phyloP scores from a whole-genome alignment of 2,888 invertebrate species.

The Polyommatus iphigenia region DNA sequence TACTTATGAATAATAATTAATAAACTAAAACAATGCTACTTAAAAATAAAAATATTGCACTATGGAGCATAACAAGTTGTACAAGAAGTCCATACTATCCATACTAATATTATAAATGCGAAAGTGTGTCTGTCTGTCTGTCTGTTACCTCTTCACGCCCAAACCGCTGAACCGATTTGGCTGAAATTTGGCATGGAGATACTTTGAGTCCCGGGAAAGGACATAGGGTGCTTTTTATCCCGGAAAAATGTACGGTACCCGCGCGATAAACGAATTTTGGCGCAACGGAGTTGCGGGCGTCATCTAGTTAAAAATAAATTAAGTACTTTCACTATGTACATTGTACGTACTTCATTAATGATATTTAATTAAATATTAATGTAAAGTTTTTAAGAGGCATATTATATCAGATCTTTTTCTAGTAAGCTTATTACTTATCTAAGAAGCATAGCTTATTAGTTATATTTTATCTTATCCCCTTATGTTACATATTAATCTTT shows the following conservation, averaged over 20 bases:
- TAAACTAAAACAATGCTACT: neutral
- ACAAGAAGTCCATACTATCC: too few relatives aligned
- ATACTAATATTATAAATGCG: too few relatives aligned
- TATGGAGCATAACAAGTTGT: neutral
- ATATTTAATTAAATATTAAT: neutral
- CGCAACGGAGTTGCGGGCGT: too few relatives aligned
- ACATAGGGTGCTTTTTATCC: too few relatives aligned
- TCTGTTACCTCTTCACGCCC: too few relatives aligned
- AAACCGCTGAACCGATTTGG: too few relatives aligned
- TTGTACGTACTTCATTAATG: neutral
- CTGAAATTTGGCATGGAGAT: too few relatives aligned
- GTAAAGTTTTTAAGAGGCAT: neutral
- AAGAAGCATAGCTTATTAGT: neutral
- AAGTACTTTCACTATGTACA: neutral
- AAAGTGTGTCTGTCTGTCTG: too few relatives aligned
- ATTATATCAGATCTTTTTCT: neutral
- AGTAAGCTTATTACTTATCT: neutral
- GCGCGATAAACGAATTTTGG: too few relatives aligned
- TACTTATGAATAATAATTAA: neutral
- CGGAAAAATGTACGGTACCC: too few relatives aligned
- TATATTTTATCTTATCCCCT: neutral
- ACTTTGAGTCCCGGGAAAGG: too few relatives aligned
- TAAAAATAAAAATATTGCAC: constrained; percentile 26
- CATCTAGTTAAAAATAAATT: neutral
- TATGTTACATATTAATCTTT: neutral